phyloP scores from a whole-genome alignment of 2,888 invertebrate genomes.

The Dryobotodes eremita region DNA sequence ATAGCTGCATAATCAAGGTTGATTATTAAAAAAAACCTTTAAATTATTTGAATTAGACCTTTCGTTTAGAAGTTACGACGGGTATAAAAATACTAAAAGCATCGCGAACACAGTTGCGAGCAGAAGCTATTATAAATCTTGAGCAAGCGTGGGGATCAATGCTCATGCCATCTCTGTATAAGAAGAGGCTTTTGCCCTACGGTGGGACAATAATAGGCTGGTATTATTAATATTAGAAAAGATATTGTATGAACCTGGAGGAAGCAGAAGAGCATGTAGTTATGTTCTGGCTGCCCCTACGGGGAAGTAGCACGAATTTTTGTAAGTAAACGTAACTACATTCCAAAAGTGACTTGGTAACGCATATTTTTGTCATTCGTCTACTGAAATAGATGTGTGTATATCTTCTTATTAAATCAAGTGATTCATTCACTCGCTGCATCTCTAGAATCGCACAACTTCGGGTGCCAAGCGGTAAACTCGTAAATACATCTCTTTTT shows the following conservation, averaged over 20 bases:
- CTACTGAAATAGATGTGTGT: constrained; percentile 36
- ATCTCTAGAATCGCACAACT: constrained; percentile 30
- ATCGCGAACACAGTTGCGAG: no score
- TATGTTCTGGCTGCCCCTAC: background rate
- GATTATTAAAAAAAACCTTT: no score
- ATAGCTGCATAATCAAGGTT: no score
- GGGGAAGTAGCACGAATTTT: background rate
- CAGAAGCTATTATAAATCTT: no score
- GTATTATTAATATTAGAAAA: background rate
- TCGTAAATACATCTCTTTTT: constrained; percentile 41
- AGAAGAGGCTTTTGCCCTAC: no score
- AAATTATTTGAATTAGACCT: no score
- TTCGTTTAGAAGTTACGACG: no score
- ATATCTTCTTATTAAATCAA: constrained; percentile 42
- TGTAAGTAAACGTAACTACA: background rate
- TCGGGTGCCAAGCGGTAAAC: constrained; percentile 48
- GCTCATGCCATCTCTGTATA: background rate
- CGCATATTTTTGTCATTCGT: constrained; percentile 33
- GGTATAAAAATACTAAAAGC: no score
- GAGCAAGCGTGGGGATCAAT: background rate
- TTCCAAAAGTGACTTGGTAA: constrained; percentile 32
- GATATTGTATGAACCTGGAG: no score
- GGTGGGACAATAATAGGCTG: no score
- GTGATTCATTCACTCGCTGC: constrained; percentile 55
- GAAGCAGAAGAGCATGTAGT: background rate